Conservation (phyloP, 2,113 vertebrate species). For the Nematolebias whitei region DNA sequence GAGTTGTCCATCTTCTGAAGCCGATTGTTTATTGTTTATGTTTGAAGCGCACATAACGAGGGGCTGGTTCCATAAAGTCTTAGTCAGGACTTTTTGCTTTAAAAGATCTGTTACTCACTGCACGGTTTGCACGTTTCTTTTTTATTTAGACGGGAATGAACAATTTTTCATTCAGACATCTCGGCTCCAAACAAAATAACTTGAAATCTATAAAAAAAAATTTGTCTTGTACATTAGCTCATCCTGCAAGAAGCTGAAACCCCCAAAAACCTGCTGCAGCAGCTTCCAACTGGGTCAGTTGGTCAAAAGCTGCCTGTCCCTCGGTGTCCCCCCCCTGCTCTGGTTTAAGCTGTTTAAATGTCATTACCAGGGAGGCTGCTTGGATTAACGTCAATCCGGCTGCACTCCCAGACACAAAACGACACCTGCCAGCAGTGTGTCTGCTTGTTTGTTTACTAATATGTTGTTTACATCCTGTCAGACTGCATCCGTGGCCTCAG, state of each 20-base stretch:
- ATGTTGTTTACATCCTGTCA: slow-evolving; percentile 54
- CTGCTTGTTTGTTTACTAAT: slow-evolving; percentile 41
- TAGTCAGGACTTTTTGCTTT: too few species aligned
- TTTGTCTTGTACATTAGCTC: too few species aligned
- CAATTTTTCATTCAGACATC: too few species aligned
- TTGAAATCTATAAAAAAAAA: too few species aligned
- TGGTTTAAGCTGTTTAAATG: slow-evolving; percentile 64
- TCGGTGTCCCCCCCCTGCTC: not conserved
- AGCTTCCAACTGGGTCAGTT: slow-evolving; percentile 49
- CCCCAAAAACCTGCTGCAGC: slow-evolving; percentile 12
- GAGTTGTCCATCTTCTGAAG: too few species aligned
- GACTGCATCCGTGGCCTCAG: slow-evolving; percentile 60
- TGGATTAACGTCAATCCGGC: slow-evolving; percentile 63
- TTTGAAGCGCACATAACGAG: too few species aligned
- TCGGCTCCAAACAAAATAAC: too few species aligned
- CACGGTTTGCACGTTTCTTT: too few species aligned
- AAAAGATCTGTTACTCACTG: too few species aligned
- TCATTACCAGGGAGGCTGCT: slow-evolving; percentile 53
- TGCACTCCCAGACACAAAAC: slow-evolving; percentile 26
- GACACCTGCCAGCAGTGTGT: slow-evolving; percentile 61
- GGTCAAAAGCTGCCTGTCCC: slow-evolving; percentile 30
- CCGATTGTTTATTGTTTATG: too few species aligned
- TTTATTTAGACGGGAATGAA: too few species aligned
- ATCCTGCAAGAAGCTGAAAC: not conserved
- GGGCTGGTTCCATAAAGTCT: too few species aligned